A percentile compares a stretch with the other conserved stretches of the same genome.
phyloP scores from a whole-genome alignment of 2,113 vertebrate species.

The Zeus faber region DNA sequence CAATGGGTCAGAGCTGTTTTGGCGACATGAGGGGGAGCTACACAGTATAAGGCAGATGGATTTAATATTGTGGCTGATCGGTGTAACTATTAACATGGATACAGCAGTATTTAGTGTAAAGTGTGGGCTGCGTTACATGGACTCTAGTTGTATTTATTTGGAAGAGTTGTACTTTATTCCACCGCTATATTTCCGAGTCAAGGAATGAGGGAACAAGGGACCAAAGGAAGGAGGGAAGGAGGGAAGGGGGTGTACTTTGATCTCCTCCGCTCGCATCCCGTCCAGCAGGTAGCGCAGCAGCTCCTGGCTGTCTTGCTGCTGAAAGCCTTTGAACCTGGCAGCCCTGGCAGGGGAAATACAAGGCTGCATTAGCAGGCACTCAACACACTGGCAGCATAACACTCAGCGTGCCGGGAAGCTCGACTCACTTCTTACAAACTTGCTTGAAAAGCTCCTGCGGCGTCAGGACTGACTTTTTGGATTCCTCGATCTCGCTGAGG shows the following conservation, averaged over 20 bases:
- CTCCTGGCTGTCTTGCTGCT: conserved; percentile 98
- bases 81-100: too few species aligned
- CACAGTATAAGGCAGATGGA: too few species aligned
- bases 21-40: too few species aligned
- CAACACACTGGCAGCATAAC: neutral
- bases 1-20: too few species aligned
- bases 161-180: too few species aligned
- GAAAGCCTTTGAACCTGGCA: conserved; percentile 92
- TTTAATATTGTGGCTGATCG: too few species aligned
- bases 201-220: neutral
- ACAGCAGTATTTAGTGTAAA: too few species aligned
- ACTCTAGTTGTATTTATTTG: too few species aligned
- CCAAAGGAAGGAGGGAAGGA: neutral
- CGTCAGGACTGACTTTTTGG: conserved; percentile 83
- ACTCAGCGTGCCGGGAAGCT: neutral
- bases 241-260: conserved; percentile 70
- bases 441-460: conserved; percentile 92
- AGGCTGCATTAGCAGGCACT: conserved; percentile 2
- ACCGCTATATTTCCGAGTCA: too few species aligned
- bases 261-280: conserved; percentile 92
- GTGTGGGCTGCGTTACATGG: too few species aligned
- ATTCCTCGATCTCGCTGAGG: conserved; percentile 88
- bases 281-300: conserved; percentile 93
- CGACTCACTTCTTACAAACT: conserved; percentile 96
- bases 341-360: conserved; percentile 72